Percentiles rank a stretch among this genome's conserved stretches.
Evolutionary conservation across 2,888 invertebrate genomes (phyloP).

Genomic region (Axea sp.): DNA sequence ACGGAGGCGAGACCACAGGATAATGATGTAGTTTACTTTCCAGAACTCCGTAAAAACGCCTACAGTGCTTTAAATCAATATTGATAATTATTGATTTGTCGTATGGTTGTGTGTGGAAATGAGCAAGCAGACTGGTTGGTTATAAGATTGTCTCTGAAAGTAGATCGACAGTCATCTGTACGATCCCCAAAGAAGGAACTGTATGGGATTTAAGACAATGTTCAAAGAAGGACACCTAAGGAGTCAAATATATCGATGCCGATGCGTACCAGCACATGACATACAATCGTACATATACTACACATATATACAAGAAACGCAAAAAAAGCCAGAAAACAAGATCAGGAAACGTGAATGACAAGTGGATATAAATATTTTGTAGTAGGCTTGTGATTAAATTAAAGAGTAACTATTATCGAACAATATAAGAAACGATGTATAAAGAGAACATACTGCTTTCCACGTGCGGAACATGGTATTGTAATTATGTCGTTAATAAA

Average conservation of each 20-base stretch:
- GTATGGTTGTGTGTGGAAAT: slow-evolving; percentile 19
- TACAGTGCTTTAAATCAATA: slow-evolving; percentile 53
- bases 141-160: slow-evolving; percentile 7
- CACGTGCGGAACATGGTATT: slow-evolving; percentile 75
- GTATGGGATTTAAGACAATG: neutral
- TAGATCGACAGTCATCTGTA: slow-evolving; percentile 16
- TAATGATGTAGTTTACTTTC: slow-evolving; percentile 44
- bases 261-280: slow-evolving; percentile 30
- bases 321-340: slow-evolving; percentile 29
- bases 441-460: slow-evolving; percentile 74
- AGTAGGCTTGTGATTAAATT: slow-evolving; percentile 74
- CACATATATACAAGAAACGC: slow-evolving; percentile 49
- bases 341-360: slow-evolving; percentile 59
- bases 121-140: neutral
- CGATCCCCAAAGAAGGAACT: neutral
- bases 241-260: neutral
- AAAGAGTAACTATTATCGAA: slow-evolving; percentile 69
- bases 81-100: slow-evolving; percentile 34
- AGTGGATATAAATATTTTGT: slow-evolving; percentile 71
- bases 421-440: slow-evolving; percentile 70
- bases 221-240: too few species aligned
- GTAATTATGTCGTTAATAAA: slow-evolving; percentile 78
- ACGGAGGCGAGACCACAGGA: too few species aligned
- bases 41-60: slow-evolving; percentile 35
- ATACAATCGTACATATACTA: slow-evolving; percentile 36